Evolutionary conservation across 2,888 invertebrate genomes (phyloP), one percentile per base, ranked within the genome.

Genomic region (Eugnorisma glareosa): DNA sequence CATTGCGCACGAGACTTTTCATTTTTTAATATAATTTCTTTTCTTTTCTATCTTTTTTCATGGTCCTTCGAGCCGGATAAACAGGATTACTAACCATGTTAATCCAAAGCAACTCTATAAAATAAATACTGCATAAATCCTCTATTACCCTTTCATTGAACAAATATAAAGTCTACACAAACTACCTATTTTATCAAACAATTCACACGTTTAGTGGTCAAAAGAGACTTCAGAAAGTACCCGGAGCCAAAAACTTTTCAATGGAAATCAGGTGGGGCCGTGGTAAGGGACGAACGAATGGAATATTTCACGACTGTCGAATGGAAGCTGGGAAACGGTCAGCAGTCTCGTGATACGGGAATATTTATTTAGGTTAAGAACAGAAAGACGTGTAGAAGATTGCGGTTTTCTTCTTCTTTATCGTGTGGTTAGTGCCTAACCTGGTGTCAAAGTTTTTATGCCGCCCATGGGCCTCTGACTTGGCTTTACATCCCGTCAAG

Each of bases 221-320:
- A 73, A 74, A 43, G 61, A 66, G 24, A 73, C 51, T 79, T 73
- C 35, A 51, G 13, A 57, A 74, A 84, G 45, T 66, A 73, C 51
- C 15, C 59, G 28, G n/a, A 71, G 21, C 63, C 43, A 48, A 71
- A 81, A 88, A 79, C 45, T 84, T 87, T 80, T 82, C 66, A 83
- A 89, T 87, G 75, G 77, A 81, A 83, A 85, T 81, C 83, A 80
- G 77, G 82, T 80, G 79, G 79, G 61, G 40, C 64, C 40, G 18
- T 4, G 40, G 37, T n/a, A 81, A 82, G 66, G 61, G 68, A 35
- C 54, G 67, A 64, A 73, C 67, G 75, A 74, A 85, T 83, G 79
- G 83, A 81, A 85, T 89, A 89, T 79, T 87, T 82, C 75, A 86
- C 70, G 77, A 79, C 59, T 67, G 59, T 68, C 72, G 75, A 75